Conservation (phyloP, 2,113 vertebrate species). For the Dermatemys mawii region DNA sequence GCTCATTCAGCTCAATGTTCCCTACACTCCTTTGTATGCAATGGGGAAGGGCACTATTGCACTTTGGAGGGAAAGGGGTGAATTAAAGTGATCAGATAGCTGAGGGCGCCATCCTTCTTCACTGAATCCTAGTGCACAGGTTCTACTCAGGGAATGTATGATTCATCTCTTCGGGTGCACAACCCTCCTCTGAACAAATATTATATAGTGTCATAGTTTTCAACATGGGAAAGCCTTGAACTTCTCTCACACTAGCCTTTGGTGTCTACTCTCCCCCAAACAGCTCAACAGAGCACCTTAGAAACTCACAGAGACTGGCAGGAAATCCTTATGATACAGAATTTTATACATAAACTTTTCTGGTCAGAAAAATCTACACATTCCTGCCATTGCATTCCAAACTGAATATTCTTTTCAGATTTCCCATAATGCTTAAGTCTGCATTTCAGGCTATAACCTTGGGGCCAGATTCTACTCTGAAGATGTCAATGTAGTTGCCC, state of each 20-base stretch:
- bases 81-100: background rate
- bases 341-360: background rate
- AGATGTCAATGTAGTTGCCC: background rate
- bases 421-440: background rate
- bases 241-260: constrained; percentile 14
- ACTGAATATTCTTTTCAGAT: background rate
- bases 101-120: constrained; percentile 25
- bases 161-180: constrained; percentile 10
- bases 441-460: background rate
- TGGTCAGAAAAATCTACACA: background rate
- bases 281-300: background rate
- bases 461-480: background rate
- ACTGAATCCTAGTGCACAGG: background rate
- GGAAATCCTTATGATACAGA: constrained; percentile 35
- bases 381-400: background rate
- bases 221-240: background rate
- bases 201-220: constrained; percentile 7
- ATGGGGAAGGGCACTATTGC: background rate
- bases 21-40: rapidly evolving
- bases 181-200: constrained; percentile 42
- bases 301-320: background rate
- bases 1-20: background rate
- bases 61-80: background rate
- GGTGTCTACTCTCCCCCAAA: constrained; percentile 20
- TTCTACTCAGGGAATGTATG: background rate